Percentiles rank a stretch among this genome's conserved stretches.
Conservation (phyloP, 2,113 vertebrate species). For the Meles meles region DNA sequence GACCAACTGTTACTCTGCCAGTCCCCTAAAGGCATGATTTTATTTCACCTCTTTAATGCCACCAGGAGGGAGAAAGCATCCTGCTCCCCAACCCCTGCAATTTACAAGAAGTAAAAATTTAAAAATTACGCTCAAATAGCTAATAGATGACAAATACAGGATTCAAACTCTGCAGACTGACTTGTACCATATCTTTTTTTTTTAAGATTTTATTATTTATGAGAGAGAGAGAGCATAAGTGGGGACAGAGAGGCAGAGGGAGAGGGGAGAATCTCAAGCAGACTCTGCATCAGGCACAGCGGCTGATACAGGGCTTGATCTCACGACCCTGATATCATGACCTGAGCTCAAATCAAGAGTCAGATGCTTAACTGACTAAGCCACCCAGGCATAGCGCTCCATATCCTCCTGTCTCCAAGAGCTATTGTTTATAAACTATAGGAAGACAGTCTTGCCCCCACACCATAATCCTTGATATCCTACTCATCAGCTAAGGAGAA, state of each 20-base stretch:
- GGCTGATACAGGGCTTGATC: neutral
- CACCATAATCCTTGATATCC: accelerated
- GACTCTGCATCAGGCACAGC: neutral
- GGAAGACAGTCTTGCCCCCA: too few species aligned
- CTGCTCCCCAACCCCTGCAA: neutral
- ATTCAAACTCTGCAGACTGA: neutral
- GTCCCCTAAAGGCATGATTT: neutral
- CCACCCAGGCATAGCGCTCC: accelerated
- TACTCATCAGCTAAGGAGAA: neutral
- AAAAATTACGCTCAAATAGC: neutral
- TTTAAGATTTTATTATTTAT: neutral
- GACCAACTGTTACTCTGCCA: neutral
- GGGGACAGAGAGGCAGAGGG: neutral
- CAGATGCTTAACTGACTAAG: neutral
- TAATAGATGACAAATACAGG: neutral
- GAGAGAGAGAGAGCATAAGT: neutral
- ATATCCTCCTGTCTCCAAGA: neutral
- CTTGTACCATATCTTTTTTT: neutral
- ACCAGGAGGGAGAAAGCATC: neutral
- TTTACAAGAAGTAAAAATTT: neutral
- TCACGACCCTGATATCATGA: neutral
- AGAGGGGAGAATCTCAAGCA: neutral
- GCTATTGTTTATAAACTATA: neutral
- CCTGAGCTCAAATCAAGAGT: neutral
- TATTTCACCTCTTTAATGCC: neutral